Base-by-base conservation (phyloP, 2,113 vertebrate species). In the Vimba vimba region DNA sequence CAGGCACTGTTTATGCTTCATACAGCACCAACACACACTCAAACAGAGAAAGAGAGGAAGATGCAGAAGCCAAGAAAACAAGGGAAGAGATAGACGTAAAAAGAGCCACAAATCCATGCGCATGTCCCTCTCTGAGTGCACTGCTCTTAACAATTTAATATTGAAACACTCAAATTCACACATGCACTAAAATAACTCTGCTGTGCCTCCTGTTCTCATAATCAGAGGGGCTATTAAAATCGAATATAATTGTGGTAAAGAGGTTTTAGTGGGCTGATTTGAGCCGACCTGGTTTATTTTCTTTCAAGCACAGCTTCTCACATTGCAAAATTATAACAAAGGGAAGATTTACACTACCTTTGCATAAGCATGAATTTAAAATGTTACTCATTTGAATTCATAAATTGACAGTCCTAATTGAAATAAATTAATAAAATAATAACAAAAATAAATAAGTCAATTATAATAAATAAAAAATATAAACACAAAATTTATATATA, bases 161-260 rank as follows among this genome's bases (percentile, higher is more conserved):
- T 17, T 9, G 64, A 87, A 83, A 59, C 83, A 52, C 74, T 80
- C 50, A 52, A 66, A 66, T n/a, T 82, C 62, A 82, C 79, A 82
- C 45, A 50, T 19, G 79, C 27, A 55, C 23, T 82, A 69, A 77
- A 74, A 85, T 82, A 68, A 55, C 83, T 68, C 60, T 69, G 66
- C 80, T 69, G 57, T 86, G 88, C 59, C 86, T 71, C 71, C 7
- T 25, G 45, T 86, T 75, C 47, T 81, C 23, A 21, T 87, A 84
- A 86, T 71, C 81, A 88, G 80, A 76, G 59, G 33, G 23, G 69
- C 68, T 86, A 87, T 86, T 86, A 87, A 86, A 87, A 85, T 84
- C 85, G 82, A 85, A 89, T 87, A 30, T 57, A 77, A 64, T 52
- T 11, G 6, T 60, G 55, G 52, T 52, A 39, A 62, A 80, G 78